phyloP scores from a whole-genome alignment of 2,113 vertebrate genomes.

The Rhabdornis inornatus region DNA sequence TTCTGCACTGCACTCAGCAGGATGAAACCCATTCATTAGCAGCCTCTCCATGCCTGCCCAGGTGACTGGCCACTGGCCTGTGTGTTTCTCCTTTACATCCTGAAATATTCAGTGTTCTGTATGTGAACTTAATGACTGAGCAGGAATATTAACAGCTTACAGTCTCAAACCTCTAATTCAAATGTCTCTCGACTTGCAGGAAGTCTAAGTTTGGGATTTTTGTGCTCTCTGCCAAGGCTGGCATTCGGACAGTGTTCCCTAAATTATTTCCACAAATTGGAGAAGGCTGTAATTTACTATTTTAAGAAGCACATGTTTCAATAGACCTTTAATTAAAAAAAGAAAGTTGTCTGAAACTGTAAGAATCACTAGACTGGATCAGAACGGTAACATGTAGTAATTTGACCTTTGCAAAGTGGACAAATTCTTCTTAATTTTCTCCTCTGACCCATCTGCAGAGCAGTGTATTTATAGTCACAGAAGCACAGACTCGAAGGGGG shows the following conservation, averaged over 20 bases:
- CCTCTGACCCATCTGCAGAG: background rate
- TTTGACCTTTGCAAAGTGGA: background rate
- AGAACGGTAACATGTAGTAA: background rate
- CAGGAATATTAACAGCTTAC: background rate
- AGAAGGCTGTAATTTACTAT: slow-evolving; percentile 37
- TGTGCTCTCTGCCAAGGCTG: background rate
- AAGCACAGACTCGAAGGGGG: background rate
- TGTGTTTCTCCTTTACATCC: background rate
- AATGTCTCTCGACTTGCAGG: slow-evolving; percentile 5
- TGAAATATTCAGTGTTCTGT: background rate
- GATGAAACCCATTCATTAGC: background rate
- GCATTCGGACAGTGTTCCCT: background rate
- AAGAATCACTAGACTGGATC: slow-evolving; percentile 23
- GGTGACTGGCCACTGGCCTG: rapidly evolving
- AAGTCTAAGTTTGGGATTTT: slow-evolving; percentile 26
- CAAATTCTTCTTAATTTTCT: slow-evolving; percentile 4
- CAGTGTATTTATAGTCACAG: background rate
- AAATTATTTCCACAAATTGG: slow-evolving; percentile 11
- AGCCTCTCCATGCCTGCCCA: background rate
- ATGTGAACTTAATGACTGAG: background rate
- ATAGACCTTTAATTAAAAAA: slow-evolving; percentile 44
- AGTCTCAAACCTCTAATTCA: background rate
- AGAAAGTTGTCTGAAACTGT: background rate
- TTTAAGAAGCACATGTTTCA: slow-evolving; percentile 28
- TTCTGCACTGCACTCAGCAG: background rate